phyloP scores from a whole-genome alignment of 2,113 vertebrate species.

The Sorex araneus region DNA sequence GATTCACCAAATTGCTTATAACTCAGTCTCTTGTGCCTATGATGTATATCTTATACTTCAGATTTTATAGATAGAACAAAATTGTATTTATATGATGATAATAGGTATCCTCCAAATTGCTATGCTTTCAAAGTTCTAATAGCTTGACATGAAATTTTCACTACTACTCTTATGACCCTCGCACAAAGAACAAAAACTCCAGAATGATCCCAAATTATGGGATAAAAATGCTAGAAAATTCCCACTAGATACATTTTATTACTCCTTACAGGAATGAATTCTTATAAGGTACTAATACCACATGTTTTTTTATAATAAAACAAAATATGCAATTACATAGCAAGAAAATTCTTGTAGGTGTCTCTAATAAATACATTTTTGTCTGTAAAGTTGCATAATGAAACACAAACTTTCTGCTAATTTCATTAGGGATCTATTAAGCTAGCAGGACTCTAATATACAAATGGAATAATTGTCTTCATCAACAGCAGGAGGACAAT shows the following conservation, averaged over 20 bases:
- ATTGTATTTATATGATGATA: slow-evolving; percentile 29
- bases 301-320: slow-evolving; percentile 20
- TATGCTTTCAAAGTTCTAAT: slow-evolving; percentile 20
- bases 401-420: slow-evolving; percentile 73
- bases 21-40: too few species aligned
- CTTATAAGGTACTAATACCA: neutral
- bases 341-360: slow-evolving; percentile 30
- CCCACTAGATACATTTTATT: neutral
- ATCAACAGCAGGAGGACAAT: slow-evolving; percentile 81
- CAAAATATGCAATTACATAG: slow-evolving; percentile 20
- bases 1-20: too few species aligned
- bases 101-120: slow-evolving; percentile 1
- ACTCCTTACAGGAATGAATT: slow-evolving; percentile 4
- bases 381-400: slow-evolving; percentile 54
- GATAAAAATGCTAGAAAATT: neutral
- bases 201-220: slow-evolving; percentile 9
- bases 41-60: neutral
- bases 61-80: neutral
- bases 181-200: slow-evolving; percentile 13
- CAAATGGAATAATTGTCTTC: slow-evolving; percentile 76
- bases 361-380: slow-evolving; percentile 38
- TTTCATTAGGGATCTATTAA: slow-evolving; percentile 80
- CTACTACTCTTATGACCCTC: neutral
- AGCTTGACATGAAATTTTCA: slow-evolving; percentile 31
- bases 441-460: slow-evolving; percentile 74